Evolutionary conservation across 1,140 invertebrate species (phyloP), one percentile per base, ranked within the genome.

Genomic region (Homalodisca vitripennis): DNA sequence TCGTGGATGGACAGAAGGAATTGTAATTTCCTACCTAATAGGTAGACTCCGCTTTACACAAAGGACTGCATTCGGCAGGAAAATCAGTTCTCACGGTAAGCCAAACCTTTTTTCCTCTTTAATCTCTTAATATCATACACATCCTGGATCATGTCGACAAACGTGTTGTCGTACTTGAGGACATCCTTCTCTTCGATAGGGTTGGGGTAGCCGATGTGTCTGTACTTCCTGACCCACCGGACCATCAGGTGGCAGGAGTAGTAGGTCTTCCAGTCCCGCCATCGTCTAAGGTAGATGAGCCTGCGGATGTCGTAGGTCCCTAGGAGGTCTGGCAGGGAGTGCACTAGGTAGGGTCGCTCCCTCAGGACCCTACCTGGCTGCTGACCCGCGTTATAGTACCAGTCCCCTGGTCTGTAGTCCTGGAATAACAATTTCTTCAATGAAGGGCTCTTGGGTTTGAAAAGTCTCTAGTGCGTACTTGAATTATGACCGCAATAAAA

Each of bases 341-440:
- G 78, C 12, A 75, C 71, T 3, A 77, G 62, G 30, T 74, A 12
- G 14, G 78, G 78, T 22, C 62, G 30, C 29, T 72, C 70, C 24
- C 71, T 20, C 17, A 78, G 69, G 27, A 79, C 71, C 31, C 70
- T 47, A 0, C 76, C 77, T 1, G 77, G 77, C 17, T 47, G 47
- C 47, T 74, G 63, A 6, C 76, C 77, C 0, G 75, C 76, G 70
- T 79, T 78, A 70, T 77, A 79, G 65, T 78, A 79, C 76, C 77
- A 79, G 17, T 68, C 27, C 22, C 66, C 47, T 2, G 72, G 70
- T 2, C 70, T 67, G 72, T 79, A 79, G n/a, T 63, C 29, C 27
- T 68, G 27, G 6, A 57, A 57, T 13, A 57, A 6, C 20, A 57
- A 27, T 13, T n/a, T n/a, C n/a, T n/a, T n/a, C n/a, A n/a, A n/a